Base-by-base conservation (phyloP, 1,140 invertebrate species). In the Ceratosolen solmsi region DNA sequence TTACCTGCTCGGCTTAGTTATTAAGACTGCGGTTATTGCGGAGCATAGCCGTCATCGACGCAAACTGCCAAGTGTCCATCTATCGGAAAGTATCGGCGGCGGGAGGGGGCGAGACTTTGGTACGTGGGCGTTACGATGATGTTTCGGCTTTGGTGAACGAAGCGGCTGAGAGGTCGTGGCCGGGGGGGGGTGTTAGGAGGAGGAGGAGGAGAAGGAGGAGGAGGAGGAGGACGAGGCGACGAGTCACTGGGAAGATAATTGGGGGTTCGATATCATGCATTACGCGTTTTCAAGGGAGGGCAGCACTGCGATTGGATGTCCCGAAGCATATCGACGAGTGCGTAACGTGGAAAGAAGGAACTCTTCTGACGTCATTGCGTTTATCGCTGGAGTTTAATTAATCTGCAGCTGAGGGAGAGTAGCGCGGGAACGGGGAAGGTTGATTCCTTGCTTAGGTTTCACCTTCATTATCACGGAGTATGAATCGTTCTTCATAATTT, bases 221-320 rank as follows among this genome's bases (percentile, higher is more conserved):
- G 25, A 30, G 71, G 38, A 38, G 54, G 41, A 38, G 7, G 63
- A 9, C 22, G 13, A 38, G 38, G 0, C 27, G 41, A 38, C 46
- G n/a, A 41, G 60, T n/a, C 38, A 25, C 17, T 22, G 58, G 74
- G 46, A 68, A 60, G 76, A 68, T 78, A 78, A 78, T 78, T 60
- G 60, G 58, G 58, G 60, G 63, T 41, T 68, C 60, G 76, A 68
- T 41, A n/a, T 30, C 22, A 38, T 58, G 58, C 38, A 77, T 77
- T 77, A 77, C 38, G 58, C 38, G n/a, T 77, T 38, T 77, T 65
- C 60, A 38, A 25, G 25, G 13, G 17, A 68, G 58, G 36, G 41
- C 60, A 2, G 20, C 3, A 33, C 74, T 68, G 20, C 41, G 60
- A 78, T 78, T 78, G 63, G 76, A 51, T 8, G 60, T 3, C 20